Percentiles rank a stretch among this genome's conserved stretches.
These are phyloP conservation scores for Botia kubotai DNA, from an alignment of 2,797 vertebrate genomes.

Conservation along the genomic window DNA sequence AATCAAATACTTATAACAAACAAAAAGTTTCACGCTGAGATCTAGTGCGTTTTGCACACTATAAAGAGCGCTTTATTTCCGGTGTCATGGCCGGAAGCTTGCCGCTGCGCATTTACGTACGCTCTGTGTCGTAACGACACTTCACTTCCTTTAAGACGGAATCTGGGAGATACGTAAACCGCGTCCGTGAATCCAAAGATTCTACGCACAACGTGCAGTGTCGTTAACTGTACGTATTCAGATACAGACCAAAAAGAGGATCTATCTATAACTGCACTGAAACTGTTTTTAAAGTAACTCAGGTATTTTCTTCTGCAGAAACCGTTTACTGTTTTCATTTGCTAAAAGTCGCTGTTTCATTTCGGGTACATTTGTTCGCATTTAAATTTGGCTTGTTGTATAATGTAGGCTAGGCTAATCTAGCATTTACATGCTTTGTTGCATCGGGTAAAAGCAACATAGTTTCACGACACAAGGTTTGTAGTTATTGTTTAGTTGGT, in stretches of 20 bases:
- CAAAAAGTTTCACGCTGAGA: too few relatives aligned
- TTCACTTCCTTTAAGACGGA: background rate
- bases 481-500: background rate
- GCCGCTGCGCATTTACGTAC: conserved; percentile 26
- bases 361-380: background rate
- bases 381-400: background rate
- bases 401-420: background rate
- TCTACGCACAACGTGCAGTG: conserved; percentile 55
- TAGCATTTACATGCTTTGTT: conserved; percentile 23
- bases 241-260: conserved; percentile 1
- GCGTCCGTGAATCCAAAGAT: conserved; percentile 11
- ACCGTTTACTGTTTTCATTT: background rate
- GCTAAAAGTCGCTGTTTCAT: background rate
- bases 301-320: background rate
- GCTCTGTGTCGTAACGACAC: background rate
- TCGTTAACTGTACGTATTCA: conserved; percentile 55
- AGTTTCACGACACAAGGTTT: background rate
- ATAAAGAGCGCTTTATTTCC: conserved; percentile 31
- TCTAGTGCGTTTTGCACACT: background rate
- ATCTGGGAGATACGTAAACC: conserved; percentile 1
- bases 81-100: conserved; percentile 18
- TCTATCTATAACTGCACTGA: conserved; percentile 19
- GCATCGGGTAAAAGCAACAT: background rate
- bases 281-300: conserved; percentile 37
- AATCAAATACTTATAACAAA: too few relatives aligned